Evolutionary conservation across 2,888 invertebrate genomes (phyloP).

Genomic region (Epicampocera succincta): DNA sequence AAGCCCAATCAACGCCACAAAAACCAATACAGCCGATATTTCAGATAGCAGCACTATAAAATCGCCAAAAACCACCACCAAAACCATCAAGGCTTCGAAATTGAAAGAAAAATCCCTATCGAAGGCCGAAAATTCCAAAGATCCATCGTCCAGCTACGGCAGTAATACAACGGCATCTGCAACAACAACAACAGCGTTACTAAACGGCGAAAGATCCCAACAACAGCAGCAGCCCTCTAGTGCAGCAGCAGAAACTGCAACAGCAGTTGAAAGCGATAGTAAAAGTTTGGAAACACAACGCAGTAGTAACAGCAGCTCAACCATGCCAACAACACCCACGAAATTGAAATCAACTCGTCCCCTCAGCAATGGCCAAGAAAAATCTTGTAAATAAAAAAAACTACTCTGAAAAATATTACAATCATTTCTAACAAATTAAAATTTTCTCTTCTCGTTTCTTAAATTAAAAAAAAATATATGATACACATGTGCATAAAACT

Average conservation of each 20-base stretch:
- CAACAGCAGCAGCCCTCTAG: constrained; percentile 24
- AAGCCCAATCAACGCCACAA: constrained; percentile 4
- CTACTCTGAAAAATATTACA: constrained; percentile 17
- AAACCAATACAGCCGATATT: constrained; percentile 24
- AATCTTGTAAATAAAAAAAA: constrained; percentile 75
- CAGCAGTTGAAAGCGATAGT: constrained; percentile 43
- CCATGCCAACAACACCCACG: constrained; percentile 80
- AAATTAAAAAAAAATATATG: background rate
- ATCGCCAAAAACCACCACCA: constrained; percentile 41
- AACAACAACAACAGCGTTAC: constrained; percentile 2
- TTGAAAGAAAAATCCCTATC: constrained; percentile 63
- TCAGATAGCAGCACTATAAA: constrained; percentile 25
- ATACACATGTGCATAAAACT: background rate
- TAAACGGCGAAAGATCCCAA: constrained; percentile 37
- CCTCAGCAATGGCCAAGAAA: constrained; percentile 82
- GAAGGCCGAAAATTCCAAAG: constrained; percentile 51
- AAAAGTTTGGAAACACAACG: constrained; percentile 53
- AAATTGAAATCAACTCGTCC: constrained; percentile 83
- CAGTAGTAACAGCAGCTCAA: constrained; percentile 63
- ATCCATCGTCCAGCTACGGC: background rate
- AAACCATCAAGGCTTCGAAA: constrained; percentile 45
- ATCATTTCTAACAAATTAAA: constrained; percentile 6
- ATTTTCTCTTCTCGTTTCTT: constrained; percentile 29
- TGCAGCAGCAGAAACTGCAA: constrained; percentile 24
- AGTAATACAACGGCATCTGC: constrained; percentile 14